Evolutionary conservation across 2,797 vertebrate species (phyloP).

Genomic region (Halcyon chelicuti): DNA sequence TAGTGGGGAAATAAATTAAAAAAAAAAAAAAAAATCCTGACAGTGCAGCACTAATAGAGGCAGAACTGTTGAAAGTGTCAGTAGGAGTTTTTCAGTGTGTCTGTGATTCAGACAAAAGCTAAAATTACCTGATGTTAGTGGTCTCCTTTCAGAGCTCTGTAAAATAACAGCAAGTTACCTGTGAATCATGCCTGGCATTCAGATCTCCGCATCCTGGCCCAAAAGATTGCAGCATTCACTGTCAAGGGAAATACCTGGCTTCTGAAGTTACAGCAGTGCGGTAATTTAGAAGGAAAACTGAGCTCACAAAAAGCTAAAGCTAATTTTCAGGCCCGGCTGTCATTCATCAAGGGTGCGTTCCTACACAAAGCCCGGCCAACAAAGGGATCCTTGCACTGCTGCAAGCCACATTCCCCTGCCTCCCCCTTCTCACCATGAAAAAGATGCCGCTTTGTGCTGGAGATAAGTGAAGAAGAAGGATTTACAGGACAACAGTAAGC

Average conservation of each 20-base stretch:
- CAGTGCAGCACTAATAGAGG: not conserved
- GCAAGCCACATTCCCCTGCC: not conserved
- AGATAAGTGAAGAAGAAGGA: slow-evolving; percentile 34
- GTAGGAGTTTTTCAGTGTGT: not conserved
- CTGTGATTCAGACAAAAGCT: not conserved
- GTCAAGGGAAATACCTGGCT: slow-evolving; percentile 51
- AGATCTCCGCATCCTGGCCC: not conserved
- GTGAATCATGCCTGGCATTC: not conserved
- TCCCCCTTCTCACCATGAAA: not conserved
- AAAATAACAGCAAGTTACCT: not conserved
- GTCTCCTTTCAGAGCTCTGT: not conserved
- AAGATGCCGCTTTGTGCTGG: slow-evolving; percentile 56
- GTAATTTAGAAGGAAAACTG: slow-evolving; percentile 41
- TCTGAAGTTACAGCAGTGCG: slow-evolving; percentile 53
- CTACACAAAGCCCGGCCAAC: not conserved
- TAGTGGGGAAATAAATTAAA: not conserved
- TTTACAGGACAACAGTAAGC: slow-evolving; percentile 37
- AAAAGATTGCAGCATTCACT: not conserved
- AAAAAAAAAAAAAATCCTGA: not conserved
- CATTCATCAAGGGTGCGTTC: slow-evolving; percentile 11
- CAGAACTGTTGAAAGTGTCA: not conserved
- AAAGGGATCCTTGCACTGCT: slow-evolving; percentile 25
- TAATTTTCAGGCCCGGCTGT: slow-evolving; percentile 46
- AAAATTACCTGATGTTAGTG: not conserved
- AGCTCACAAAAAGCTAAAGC: slow-evolving; percentile 26